Conservation (phyloP, 2,888 invertebrate species). For the Oligia latruncula region DNA sequence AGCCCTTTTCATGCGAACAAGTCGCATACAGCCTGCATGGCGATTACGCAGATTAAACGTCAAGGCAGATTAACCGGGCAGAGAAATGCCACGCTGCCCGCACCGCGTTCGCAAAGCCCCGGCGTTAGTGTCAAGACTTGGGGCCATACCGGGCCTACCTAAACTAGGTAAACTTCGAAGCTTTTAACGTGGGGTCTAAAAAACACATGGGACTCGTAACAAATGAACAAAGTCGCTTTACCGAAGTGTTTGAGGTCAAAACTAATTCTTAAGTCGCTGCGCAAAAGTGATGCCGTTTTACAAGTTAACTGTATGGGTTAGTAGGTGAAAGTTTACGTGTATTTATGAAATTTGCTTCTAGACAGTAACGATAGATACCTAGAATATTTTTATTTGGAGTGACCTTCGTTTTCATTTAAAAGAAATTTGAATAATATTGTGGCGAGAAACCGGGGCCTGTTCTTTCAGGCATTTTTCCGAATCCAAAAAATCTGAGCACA, state of each 20-base stretch:
- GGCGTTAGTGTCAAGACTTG: conserved; percentile 18
- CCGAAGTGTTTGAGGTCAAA: conserved; percentile 62
- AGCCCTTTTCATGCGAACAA: background rate
- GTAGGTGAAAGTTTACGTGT: background rate
- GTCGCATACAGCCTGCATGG: background rate
- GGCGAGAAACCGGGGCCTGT: background rate
- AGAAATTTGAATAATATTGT: background rate
- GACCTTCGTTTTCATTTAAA: background rate
- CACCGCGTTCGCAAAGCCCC: conserved; percentile 8
- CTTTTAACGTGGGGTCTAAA: conserved; percentile 72
- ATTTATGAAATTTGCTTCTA: background rate
- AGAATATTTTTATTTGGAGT: background rate
- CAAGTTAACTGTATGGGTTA: conserved; percentile 42
- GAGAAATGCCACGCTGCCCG: background rate
- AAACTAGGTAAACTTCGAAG: conserved; percentile 70
- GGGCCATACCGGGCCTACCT: conserved; percentile 26
- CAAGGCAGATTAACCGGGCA: background rate
- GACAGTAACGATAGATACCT: background rate
- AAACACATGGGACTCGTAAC: conserved; percentile 74
- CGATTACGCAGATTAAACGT: background rate
- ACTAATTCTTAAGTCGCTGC: conserved; percentile 65
- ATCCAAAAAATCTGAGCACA: background rate
- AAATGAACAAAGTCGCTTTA: conserved; percentile 65
- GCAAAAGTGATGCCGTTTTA: conserved; percentile 52
- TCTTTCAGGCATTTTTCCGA: background rate